phyloP scores from a whole-genome alignment of 2,113 vertebrate species.

The Trogon surrucura region DNA sequence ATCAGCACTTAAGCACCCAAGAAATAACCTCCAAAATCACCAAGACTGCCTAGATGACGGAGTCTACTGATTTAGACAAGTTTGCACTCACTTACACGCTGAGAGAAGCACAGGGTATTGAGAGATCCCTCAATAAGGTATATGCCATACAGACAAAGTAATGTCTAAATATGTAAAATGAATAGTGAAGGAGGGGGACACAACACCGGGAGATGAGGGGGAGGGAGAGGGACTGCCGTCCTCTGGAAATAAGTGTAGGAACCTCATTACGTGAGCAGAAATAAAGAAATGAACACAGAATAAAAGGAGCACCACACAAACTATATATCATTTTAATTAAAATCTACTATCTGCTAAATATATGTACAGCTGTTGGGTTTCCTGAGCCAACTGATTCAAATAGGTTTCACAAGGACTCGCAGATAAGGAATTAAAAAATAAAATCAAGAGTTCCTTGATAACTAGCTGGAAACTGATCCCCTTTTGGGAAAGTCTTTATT shows the following conservation, averaged over 20 bases:
- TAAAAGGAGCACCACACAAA: slow-evolving; percentile 36
- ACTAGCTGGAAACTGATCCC: slow-evolving; percentile 35
- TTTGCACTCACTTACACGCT: not conserved
- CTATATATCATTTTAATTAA: slow-evolving; percentile 66
- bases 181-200: not conserved
- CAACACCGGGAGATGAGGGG: not conserved
- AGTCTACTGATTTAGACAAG: not conserved
- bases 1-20: not conserved
- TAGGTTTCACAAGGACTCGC: slow-evolving; percentile 35
- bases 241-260: slow-evolving; percentile 16
- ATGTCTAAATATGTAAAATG: not conserved
- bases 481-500: slow-evolving; percentile 56
- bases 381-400: slow-evolving; percentile 41
- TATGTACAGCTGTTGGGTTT: slow-evolving; percentile 48
- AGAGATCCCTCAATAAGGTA: not conserved
- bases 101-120: not conserved
- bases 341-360: slow-evolving; percentile 64
- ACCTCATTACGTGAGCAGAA: slow-evolving; percentile 35
- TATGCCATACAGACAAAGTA: not conserved
- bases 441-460: slow-evolving; percentile 51
- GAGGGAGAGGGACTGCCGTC: not conserved
- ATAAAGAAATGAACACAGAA: slow-evolving; percentile 42
- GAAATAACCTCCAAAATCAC: not conserved
- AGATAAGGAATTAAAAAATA: slow-evolving; percentile 64
- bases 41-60: not conserved